Evolutionary conservation across 2,113 vertebrate genomes (phyloP), one percentile per base, ranked within the genome.

Genomic region (Pelecanus crispus): DNA sequence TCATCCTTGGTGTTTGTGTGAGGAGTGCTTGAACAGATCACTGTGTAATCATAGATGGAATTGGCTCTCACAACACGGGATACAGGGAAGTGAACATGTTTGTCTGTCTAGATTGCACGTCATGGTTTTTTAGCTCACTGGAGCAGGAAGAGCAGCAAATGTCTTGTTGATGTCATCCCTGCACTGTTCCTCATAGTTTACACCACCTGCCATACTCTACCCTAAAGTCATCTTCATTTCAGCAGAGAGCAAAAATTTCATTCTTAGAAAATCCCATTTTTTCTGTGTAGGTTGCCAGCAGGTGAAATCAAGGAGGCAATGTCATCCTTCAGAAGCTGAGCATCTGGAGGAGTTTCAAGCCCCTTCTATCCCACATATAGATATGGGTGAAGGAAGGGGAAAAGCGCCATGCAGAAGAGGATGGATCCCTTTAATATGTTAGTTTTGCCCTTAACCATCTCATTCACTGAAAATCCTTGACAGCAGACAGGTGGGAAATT

Each of bases 61-160:
- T 1, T 74, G 50, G 34, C 49, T 83, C 3, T 66, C 1, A 0
- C 45, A 75, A 22, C 32, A 17, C 0, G 0, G 55, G 12, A 25
- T 20, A 4, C 4, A 42, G 36, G 59, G 61, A 59, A 66, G 24
- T 24, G 38, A 63, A 19, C 2, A 0, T 1, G 17, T 71, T 52
- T 75, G 3, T 26, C 45, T 61, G 5, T 21, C 47, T 12, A 8
- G 31, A 25, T 47, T 49, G 7, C 2, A 1, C 2, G 21, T n/a
- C 49, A 11, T 38, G 19, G 1, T 13, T 59, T 79, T 80, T 56
- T 58, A 17, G 10, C 55, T 79, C 32, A 26, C 17, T 28, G 44
- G 20, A 65, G 18, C 32, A n/a, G 19, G 36, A 88, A 87, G 45
- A 73, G n/a, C 17, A 77, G 14, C 7, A 58, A 81, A 34, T 24